Base-by-base conservation (phyloP, 1,140 invertebrate species). In the Trachymyrmex cornetzi region DNA sequence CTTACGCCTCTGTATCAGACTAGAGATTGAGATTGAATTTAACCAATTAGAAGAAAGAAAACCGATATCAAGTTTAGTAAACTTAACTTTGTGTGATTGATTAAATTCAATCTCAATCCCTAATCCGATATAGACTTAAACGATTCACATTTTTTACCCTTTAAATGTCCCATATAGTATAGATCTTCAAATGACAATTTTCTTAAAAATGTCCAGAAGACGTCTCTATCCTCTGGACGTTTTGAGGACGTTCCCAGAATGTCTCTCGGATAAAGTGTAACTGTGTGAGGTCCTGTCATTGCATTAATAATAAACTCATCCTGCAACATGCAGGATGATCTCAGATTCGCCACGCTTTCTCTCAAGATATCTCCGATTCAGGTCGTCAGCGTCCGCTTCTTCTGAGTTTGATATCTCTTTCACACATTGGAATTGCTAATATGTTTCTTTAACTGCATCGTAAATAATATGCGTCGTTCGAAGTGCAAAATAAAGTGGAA, bases 241-340 rank as follows among this genome's bases (percentile, higher is more conserved):
- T 34, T 38, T 44, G 38, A 44, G 2, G 38, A 44, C 38, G 3
- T 44, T 44, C 38, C 11, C 11, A 44, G 38, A 44, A 44, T 12
- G 1, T 38, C 38, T 44, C 38, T 44, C 11, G 11, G 9, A 44
- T 44, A 44, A 44, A 44, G 38, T 44, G 38, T 44, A 11, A 11
- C 38, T 44, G 11, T 11, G 38, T 44, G 11, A 44, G 38, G 11
- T 44, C 30, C n/a, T 69, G 22, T 3, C 61, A 67, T 16, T 50
- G 27, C 2, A 71, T 38, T 24, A 57, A 67, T 64, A 64, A 48
- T 77, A 77, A 77, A 63, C 14, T 79, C 16, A 30, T 48, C 5
- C 22, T 7, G 38, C 19, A 30, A n/a, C 6, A 34, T 16, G 34
- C 57, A 63, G 55, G 1, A 24, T 75, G 14, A 75, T 63, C 57